Evolutionary conservation across 2,888 invertebrate genomes (phyloP).

Genomic region (Dicyrtomina minuta): DNA sequence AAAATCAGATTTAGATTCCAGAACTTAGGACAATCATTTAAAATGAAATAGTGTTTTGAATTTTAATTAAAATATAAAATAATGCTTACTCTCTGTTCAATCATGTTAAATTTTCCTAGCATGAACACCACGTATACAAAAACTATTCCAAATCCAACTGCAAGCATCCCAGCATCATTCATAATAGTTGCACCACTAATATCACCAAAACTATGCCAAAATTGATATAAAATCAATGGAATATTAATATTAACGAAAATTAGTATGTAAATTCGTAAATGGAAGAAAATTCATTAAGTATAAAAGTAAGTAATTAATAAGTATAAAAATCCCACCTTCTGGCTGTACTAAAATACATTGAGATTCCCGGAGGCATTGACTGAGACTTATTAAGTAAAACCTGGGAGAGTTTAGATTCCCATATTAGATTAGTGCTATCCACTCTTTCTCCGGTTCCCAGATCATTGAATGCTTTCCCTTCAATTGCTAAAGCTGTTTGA

Average conservation of each 20-base stretch:
- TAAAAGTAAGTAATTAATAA: too few species aligned
- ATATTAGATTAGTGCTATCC: constrained; percentile 42
- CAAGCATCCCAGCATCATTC: constrained; percentile 70
- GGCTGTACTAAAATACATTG: constrained; percentile 64
- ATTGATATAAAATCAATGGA: too few species aligned
- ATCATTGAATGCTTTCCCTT: constrained; percentile 66
- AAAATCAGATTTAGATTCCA: background rate
- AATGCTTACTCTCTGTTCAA: constrained; percentile 68
- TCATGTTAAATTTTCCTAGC: constrained; percentile 72
- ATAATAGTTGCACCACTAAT: constrained; percentile 70
- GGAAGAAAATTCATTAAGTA: too few species aligned
- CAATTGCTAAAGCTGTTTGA: constrained; percentile 67
- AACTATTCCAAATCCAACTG: constrained; percentile 69
- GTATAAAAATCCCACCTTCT: constrained; percentile 60
- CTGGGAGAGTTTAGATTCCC: constrained; percentile 44
- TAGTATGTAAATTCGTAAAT: constrained; percentile 11
- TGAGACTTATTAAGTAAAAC: constrained; percentile 33
- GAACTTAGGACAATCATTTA: background rate
- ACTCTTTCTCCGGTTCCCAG: constrained; percentile 77
- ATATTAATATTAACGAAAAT: too few species aligned
- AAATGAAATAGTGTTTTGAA: too few species aligned
- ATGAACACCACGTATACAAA: constrained; percentile 72
- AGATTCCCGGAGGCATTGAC: constrained; percentile 55
- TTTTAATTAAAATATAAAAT: background rate
- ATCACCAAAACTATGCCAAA: constrained; percentile 68